A percentile compares a stretch with the other conserved stretches of the same genome.
phyloP scores from a whole-genome alignment of 2,888 invertebrate genomes.

The Eupithecia exiguata region DNA sequence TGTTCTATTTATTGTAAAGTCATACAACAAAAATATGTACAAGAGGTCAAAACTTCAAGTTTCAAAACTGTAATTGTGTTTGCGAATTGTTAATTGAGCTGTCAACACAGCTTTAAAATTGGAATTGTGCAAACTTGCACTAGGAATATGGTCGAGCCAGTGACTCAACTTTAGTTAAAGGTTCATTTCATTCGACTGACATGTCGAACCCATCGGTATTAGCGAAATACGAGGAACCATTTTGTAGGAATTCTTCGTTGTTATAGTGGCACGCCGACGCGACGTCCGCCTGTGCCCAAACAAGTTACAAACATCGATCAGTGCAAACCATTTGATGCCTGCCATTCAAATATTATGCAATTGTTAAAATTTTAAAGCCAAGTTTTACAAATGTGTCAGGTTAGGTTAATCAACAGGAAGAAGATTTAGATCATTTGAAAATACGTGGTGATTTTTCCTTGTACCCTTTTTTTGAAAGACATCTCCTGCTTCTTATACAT shows the following conservation, averaged over 20 bases:
- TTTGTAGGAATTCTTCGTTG: neutral
- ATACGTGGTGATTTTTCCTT: neutral
- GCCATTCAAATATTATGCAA: neutral
- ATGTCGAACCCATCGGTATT: neutral
- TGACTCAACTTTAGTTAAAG: neutral
- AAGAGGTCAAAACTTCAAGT: conserved; percentile 26
- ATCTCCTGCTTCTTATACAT: neutral
- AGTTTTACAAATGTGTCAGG: neutral
- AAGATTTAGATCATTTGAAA: neutral
- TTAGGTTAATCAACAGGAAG: neutral
- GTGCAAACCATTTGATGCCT: neutral
- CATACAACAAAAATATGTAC: neutral
- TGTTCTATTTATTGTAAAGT: neutral
- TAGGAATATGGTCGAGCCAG: neutral
- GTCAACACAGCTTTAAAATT: conserved; percentile 6
- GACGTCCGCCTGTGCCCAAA: neutral
- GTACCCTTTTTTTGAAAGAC: neutral
- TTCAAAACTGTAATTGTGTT: conserved; percentile 36
- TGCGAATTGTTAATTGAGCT: conserved; percentile 39
- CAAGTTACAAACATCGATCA: neutral
- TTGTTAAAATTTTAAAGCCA: neutral
- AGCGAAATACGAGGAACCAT: neutral
- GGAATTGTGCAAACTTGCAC: neutral
- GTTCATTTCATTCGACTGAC: neutral
- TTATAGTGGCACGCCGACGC: neutral